Evolutionary conservation across 2,113 vertebrate genomes (phyloP).

Genomic region (Oxygymnocypris stewartii): DNA sequence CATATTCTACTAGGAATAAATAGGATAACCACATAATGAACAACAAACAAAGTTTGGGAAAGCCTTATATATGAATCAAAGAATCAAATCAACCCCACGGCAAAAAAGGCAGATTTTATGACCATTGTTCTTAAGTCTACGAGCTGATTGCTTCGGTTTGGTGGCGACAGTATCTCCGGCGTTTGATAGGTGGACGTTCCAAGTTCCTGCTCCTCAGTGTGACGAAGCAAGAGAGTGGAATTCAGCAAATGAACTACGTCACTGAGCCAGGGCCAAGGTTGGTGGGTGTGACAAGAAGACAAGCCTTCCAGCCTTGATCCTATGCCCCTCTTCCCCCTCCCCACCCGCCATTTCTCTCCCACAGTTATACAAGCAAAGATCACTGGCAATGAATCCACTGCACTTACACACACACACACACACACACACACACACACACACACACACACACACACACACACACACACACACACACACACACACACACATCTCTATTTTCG

Average conservation of each 20-base stretch:
- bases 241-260: slow-evolving; percentile 64
- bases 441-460: too few relatives aligned
- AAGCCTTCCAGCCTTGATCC: slow-evolving; percentile 71
- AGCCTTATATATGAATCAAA: not conserved
- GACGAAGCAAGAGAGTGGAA: slow-evolving; percentile 66
- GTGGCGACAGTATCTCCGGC: slow-evolving; percentile 51
- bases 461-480: too few relatives aligned
- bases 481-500: too few relatives aligned
- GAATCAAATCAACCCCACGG: not conserved
- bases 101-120: not conserved
- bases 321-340: slow-evolving; percentile 51
- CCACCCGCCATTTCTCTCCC: too few relatives aligned
- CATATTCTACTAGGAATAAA: not conserved
- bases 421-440: not conserved
- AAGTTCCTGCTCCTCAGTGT: slow-evolving; percentile 58
- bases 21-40: not conserved
- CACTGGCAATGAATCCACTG: slow-evolving; percentile 8
- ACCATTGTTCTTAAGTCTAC: not conserved
- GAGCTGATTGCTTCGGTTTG: slow-evolving; percentile 11
- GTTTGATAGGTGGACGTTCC: slow-evolving; percentile 64
- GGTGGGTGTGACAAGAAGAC: slow-evolving; percentile 73
- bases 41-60: slow-evolving; percentile 18
- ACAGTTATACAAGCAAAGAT: slow-evolving; percentile 41
- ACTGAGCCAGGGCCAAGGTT: slow-evolving; percentile 79
- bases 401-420: not conserved